phyloP scores from a whole-genome alignment of 2,113 vertebrate genomes.

The Neolamprologus kungweensis region DNA sequence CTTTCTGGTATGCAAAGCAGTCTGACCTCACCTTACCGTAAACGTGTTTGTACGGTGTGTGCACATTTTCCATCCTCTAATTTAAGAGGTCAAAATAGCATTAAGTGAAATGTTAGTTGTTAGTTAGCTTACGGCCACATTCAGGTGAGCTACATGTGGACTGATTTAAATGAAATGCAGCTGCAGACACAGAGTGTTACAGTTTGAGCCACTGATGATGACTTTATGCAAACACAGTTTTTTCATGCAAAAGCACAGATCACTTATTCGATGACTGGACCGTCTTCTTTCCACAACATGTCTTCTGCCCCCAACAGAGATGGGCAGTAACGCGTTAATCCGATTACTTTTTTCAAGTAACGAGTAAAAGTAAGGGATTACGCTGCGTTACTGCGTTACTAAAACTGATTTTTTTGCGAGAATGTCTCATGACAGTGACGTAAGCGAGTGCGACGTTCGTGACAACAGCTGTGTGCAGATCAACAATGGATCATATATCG shows the following conservation, averaged over 20 bases:
- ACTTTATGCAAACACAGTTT: not conserved
- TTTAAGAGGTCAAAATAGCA: not conserved
- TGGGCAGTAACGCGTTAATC: too few species aligned
- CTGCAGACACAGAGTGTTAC: not conserved
- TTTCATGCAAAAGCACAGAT: not conserved
- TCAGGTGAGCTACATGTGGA: not conserved
- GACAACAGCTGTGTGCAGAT: too few species aligned
- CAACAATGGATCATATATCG: too few species aligned
- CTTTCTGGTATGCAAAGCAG: conserved; percentile 80
- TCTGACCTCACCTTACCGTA: not conserved
- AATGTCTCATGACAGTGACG: too few species aligned
- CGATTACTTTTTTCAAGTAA: too few species aligned
- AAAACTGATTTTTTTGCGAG: too few species aligned
- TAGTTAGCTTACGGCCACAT: not conserved
- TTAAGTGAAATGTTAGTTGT: not conserved
- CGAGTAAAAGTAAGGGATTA: too few species aligned
- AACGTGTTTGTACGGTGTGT: not conserved
- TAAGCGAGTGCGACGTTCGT: fast-evolving
- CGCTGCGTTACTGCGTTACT: too few species aligned
- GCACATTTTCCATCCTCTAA: not conserved
- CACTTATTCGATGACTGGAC: fast-evolving
- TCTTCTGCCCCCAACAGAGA: not conserved
- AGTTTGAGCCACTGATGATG: not conserved
- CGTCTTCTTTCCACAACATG: not conserved
- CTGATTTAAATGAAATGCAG: not conserved